A percentile compares a stretch with the other conserved stretches of the same genome.
Evolutionary conservation across 2,888 invertebrate species (phyloP).

Genomic region (Cheilosia pagana): DNA sequence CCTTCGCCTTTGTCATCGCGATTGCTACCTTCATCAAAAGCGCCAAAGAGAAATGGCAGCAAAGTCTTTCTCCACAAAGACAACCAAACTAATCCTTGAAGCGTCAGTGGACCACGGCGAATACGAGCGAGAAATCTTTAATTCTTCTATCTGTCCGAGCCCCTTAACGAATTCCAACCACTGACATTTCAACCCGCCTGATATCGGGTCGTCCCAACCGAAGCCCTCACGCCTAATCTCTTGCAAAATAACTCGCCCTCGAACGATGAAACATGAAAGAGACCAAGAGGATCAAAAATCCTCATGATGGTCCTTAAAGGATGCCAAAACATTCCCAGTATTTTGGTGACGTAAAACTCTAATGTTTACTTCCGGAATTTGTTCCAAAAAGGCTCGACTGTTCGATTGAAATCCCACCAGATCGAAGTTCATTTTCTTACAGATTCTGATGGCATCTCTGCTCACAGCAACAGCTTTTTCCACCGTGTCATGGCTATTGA

Average conservation of each 20-base stretch:
- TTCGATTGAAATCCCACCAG: background rate
- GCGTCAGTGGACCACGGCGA: background rate
- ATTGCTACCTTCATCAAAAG: conserved; percentile 11
- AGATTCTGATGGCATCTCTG: conserved; percentile 21
- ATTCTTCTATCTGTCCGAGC: conserved; percentile 1
- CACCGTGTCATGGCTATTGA: background rate
- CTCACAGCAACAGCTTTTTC: conserved; percentile 8
- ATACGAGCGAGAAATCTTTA: conserved; percentile 17
- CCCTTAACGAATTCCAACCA: background rate
- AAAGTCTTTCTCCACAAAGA: conserved; percentile 39
- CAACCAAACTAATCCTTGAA: conserved; percentile 12
- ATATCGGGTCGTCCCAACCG: conserved; percentile 31
- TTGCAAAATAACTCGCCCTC: conserved; percentile 25
- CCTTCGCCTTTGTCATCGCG: conserved; percentile 21
- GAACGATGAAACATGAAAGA: conserved; percentile 15
- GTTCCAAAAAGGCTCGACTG: background rate
- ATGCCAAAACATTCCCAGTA: conserved; percentile 28
- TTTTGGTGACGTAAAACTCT: background rate
- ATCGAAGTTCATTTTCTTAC: background rate
- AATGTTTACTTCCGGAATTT: background rate
- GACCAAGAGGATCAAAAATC: conserved; percentile 31
- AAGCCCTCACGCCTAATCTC: conserved; percentile 28
- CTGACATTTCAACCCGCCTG: background rate
- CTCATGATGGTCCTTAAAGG: conserved; percentile 34
- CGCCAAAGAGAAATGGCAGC: conserved; percentile 34